Base-by-base conservation (phyloP, 1,140 invertebrate species). In the Aradophagus sp. region DNA sequence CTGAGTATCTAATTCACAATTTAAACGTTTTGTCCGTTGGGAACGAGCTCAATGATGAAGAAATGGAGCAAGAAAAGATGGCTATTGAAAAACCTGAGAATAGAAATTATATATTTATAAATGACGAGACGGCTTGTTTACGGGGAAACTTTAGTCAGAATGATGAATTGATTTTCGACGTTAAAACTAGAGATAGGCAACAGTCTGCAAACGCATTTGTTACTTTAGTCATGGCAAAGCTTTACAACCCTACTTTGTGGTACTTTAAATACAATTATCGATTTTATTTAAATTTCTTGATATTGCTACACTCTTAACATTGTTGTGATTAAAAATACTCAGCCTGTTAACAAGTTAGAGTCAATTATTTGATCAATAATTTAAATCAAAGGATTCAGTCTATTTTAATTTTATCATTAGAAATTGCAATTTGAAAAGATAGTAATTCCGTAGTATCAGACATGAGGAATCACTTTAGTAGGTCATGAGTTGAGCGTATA, bases 201-300 rank as follows among this genome's bases (percentile, higher is more conserved):
- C 83, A 85, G 32, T 73, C 84, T 0, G 82, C 74, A 0, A 81
- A 63, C 20, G 72, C 81, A 3, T 16, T 83, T 1, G 72, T 75
- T 0, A 15, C 82, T 2, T 47, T 85, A 13, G 78, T 75, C 0
- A 84, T 81, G 80, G 77, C 75, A 0, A 82, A 82, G 27, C 31
- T 85, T 0, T 79, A 81, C 23, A 67, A 80, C 67, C 77, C 81
- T 2, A 63, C 76, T 59, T 56, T 79, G 1, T 85, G 83, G 83
- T 70, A 77, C 7, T n/a, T 31, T 34, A 1, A 19, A 0, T 29
- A 12, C 2, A 2, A 10, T 20, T 29, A 19, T 8, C 6, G 2
- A 10, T 32, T 45, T 32, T n/a, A n/a, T n/a, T n/a, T n/a, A n/a
- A n/a, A n/a, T n/a, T n/a, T n/a, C n/a, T n/a, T n/a, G n/a, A n/a